Evolutionary conservation across 2,888 invertebrate species (phyloP), one percentile per base, ranked within the genome.

Genomic region (Danaus chrysippus): DNA sequence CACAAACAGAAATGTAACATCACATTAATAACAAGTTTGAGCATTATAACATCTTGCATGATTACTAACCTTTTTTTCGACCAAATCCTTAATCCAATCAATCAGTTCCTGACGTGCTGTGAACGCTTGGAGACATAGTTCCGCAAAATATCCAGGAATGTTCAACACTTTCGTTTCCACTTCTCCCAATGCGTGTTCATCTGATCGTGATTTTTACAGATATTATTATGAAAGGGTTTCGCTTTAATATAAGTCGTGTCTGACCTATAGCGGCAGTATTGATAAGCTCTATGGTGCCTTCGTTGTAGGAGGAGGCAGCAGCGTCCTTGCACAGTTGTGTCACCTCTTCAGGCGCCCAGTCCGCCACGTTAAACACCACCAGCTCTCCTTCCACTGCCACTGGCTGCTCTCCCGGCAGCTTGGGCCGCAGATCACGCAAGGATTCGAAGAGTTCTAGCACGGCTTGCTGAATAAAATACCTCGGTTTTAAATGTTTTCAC

Each of bases 341-440:
- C 10, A 91, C 74, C 67, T 91, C 90, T 5, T 87, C 84, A 0
- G 81, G 67, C 1, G 87, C 76, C 91, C 90, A 90, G 69, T 90
- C 88, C 0, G 81, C 84, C 42, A 91, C 90, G 67, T 89, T 89
- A 68, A 87, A 85, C 57, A 90, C 75, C 58, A 84, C 77, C 65
- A 90, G 70, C 17, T 49, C 49, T 10, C 17, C 17, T 58, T 91
- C 87, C 57, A 84, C 76, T 10, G 73, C 15, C 0, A 78, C 80
- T 65, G 85, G 86, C 8, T 82, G 84, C 58, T 77, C 68, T 1
- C 77, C 82, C 8, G 73, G 58, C 10, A 79, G 64, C 1, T 85
- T 85, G 61, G 87, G 86, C 19, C 73, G 81, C 58, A 90, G 67
- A 17, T 62, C 70, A 64, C 81, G 82, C 54, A 91, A 70, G 57